Percentiles rank a stretch among this genome's conserved stretches.
Conservation (phyloP, 2,888 invertebrate species). For the Deilephila porcellus region DNA sequence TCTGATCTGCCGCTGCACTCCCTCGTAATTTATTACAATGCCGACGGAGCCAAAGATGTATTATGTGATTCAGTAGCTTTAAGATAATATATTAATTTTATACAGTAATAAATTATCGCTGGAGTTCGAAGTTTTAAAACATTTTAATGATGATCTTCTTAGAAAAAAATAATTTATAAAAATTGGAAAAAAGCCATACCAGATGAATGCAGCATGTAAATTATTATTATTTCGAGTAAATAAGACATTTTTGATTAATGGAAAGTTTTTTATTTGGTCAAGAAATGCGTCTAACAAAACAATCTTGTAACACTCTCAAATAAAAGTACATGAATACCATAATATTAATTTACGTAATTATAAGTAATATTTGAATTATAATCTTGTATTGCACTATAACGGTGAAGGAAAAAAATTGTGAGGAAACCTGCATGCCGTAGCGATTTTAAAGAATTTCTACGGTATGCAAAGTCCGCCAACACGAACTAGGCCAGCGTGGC, state of each 20-base stretch:
- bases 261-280: too few species aligned
- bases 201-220: neutral
- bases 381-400: too few species aligned
- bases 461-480: too few species aligned
- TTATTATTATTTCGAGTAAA: neutral
- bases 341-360: neutral
- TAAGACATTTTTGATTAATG: too few species aligned
- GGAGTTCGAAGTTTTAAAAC: neutral
- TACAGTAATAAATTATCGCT: neutral
- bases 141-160: too few species aligned
- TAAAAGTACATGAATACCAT: neutral
- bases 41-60: neutral
- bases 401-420: too few species aligned
- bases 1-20: neutral
- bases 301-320: too few species aligned
- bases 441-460: too few species aligned
- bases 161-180: too few species aligned
- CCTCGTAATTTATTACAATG: constrained; percentile 7
- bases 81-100: neutral
- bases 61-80: neutral
- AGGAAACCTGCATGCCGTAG: too few species aligned
- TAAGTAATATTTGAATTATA: neutral
- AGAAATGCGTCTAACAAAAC: too few species aligned
- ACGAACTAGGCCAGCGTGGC: too few species aligned
- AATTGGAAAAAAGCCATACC: neutral